These are phyloP conservation scores for Meloidogyne exigua DNA, from an alignment of 1,140 invertebrate genomes.

Conservation along the genomic window DNA sequence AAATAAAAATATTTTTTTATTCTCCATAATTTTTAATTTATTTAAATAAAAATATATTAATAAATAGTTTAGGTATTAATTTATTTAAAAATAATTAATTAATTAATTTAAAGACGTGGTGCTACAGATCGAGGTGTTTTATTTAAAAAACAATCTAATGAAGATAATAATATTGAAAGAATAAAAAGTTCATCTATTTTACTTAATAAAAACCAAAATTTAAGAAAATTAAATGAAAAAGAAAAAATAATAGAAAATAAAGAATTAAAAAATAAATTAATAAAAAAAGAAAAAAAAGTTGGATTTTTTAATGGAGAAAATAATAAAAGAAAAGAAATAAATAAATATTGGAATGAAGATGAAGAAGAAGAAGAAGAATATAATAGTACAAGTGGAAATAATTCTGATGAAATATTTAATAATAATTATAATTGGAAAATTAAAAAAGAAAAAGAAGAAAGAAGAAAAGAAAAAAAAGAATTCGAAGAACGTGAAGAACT, in stretches of 20 bases:
- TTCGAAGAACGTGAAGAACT: not conserved
- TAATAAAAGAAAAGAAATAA: not conserved
- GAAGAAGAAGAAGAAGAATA: not conserved
- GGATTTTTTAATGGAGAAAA: constrained; percentile 2
- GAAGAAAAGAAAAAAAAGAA: not conserved
- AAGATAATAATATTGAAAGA: not conserved
- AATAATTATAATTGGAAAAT: not conserved
- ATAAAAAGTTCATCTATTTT: not conserved
- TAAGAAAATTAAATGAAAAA: not conserved
- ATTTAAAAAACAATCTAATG: not conserved
- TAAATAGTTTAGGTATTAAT: too few relatives aligned
- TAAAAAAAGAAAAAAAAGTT: not conserved
- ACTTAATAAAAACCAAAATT: not conserved
- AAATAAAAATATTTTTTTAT: too few relatives aligned
- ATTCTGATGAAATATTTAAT: not conserved
- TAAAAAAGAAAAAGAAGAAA: not conserved
- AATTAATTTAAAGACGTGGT: constrained; percentile 4
- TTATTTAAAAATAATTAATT: not conserved
- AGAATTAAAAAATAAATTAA: not conserved
- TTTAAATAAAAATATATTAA: too few relatives aligned
- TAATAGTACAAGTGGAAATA: not conserved
- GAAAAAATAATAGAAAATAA: not conserved
- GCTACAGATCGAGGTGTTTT: constrained; percentile 1
- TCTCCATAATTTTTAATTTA: too few relatives aligned
- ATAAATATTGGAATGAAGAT: not conserved